Base-by-base conservation (phyloP, 2,888 invertebrate species). In the Dasysyrphus tricinctus region DNA sequence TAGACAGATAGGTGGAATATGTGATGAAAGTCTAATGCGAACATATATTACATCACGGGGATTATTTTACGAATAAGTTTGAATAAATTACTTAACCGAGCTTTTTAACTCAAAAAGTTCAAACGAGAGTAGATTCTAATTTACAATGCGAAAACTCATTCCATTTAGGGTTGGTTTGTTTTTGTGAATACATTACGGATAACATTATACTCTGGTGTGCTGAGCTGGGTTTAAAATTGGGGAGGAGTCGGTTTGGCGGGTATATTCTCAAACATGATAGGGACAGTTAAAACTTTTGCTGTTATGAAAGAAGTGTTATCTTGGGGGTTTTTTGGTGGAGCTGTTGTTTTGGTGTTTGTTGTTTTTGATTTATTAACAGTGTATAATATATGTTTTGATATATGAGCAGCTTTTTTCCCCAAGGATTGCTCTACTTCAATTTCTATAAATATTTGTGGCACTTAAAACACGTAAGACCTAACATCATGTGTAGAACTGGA, bases 71-170 rank as follows among this genome's bases (percentile, higher is more conserved):
- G 72, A 82, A 83, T 87, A 82, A 83, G 72, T 87, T 79, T 61
- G 83, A 87, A 87, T 87, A 87, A 79, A 87, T 83, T 87, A 83
- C 87, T 80, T 80, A 80, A 72, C 56, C 61, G 65, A 77, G 69
- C 70, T 75, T 82, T 86, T 75, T 63, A 69, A 72, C 61, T 74
- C 59, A 47, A 57, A 63, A 79, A 79, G 82, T 75, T 79, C 75
- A 54, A 72, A 75, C 69, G 69, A 51, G 69, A 69, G 79, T 72
- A 79, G 47, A 79, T 73, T 73, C 81, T 74, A 82, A 86, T 86
- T 86, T 79, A 81, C 75, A 86, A 75, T 82, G 59, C 63, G 65
- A 49, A n/a, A n/a, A 86, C 77, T 78, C 72, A 78, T 75, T 79
- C 59, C 72, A 81, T 79, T 82, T 67, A 54, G 75, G 70, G 44